Evolutionary conservation across 2,797 vertebrate species (phyloP), one percentile per base, ranked within the genome.

Genomic region (Rhinichthys osculus): DNA sequence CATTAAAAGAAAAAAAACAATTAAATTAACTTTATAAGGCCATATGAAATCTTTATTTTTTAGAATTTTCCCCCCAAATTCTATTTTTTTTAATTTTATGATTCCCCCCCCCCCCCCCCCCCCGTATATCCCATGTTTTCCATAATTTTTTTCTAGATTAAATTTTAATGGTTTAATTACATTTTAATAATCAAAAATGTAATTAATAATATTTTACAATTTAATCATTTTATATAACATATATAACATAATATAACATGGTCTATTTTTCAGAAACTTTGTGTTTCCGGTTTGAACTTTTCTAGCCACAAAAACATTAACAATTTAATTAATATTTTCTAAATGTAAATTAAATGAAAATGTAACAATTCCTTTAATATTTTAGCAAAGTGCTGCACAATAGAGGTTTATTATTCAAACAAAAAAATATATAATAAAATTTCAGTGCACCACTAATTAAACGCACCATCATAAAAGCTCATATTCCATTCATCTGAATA

Each of bases 331-430:
- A 42, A 52, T 52, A 5, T 23, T 23, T 54, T 14, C 7, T 13
- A 52, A 76, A 4, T 72, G 7, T 47, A 72, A 64, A 74, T 74
- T 2, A 3, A 76, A 76, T 76, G 4, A 13, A 35, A 52, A 23
- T 35, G 0, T 1, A 33, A 33, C n/a, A 50, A 0, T 33, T 19
- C 11, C 23, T n/a, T 72, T 27, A 7, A 44, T n/a, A 21, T 13
- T 74, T 21, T 13, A 10, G 47, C 9, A 11, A 33, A 9, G n/a
- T 47, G 16, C 14, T 47, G 23, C 23, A 72, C 70, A 47, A 27
- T 4, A 3, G 3, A 44, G 11, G 47, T 21, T 35, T 21, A 35
- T 11, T 11, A 21, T 52, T 11, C 50, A 52, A 74, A 50, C 2
- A 11, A 47, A 44, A 14, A 47, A 4, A 42, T 3, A 9, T 1